Base-by-base conservation (phyloP, 2,113 vertebrate species). In the Tamias sibiricus region DNA sequence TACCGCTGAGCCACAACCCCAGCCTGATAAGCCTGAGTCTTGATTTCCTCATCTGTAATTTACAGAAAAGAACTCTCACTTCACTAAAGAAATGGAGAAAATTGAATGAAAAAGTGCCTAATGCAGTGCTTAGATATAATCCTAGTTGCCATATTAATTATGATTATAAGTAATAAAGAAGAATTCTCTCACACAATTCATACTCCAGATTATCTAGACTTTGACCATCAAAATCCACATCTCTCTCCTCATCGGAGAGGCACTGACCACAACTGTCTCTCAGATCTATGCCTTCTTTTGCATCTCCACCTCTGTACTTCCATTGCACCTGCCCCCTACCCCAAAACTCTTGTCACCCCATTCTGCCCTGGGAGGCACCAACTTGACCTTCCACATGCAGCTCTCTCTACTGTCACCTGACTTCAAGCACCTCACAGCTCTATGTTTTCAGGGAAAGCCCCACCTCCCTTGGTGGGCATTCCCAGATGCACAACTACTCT, bases 401-500 rank as follows among this genome's bases (percentile, higher is more conserved):
- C 32, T 71, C 4, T 71, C 4, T n/a, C 22, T 22, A 40, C 62
- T 20, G 44, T 24, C 30, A 37, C 49, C 37, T 59, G 17, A 40
- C 17, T n/a, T 52, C 82, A 84, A 91, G 69, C 32, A n/a, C 26
- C 6, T 66, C 22, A 81, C 26, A 35, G n/a, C 35, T 42, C n/a
- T 4, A 10, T 5, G 57, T 32, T 54, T 28, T 62, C 49, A 94
- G 44, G 22, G 10, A 52, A 49, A 74, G 11, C 0, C 12, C 47
- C 1, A 1, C n/a, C 37, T 69, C 76, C 47, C 11, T 80, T 37
- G 19, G 4, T 37, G 57, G 90, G 57, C 4, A 30, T 6, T 22
- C 13, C 49, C 1, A 40, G 30, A 28, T 24, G 0, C 0, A 1
- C 20, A 17, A 5, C 26, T 5, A 0, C 4, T n/a, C n/a, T 71